Base-by-base conservation (phyloP, 2,113 vertebrate genomes). In the Gallinago media region DNA sequence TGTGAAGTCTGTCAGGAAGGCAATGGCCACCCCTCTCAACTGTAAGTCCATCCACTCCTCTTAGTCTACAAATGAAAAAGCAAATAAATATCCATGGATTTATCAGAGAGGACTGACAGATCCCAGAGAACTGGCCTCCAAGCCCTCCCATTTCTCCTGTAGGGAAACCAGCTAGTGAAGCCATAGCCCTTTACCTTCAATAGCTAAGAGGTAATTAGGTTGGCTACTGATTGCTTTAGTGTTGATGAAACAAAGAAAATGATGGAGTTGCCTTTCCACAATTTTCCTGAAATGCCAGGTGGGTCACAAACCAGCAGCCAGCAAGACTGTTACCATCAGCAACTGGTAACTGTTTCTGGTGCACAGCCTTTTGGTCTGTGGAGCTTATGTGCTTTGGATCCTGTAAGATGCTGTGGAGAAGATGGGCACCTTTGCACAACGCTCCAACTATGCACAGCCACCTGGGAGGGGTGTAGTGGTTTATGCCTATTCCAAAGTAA, bases 341-440 rank as follows among this genome's bases (percentile, higher is more conserved):
- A 75, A 66, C 40, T 72, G 58, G 2, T 62, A 89, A 76, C 46
- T 36, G 68, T 29, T 32, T 32, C 54, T 67, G 50, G n/a, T 22
- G 73, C 31, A 31, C 2, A 52, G 54, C 15, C 25, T 61, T 76
- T 44, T 3, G 4, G 11, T 46, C 66, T 4, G 1, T 4, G 3
- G 42, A 61, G 25, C 15, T 83, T 34, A 58, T 0, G 2, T 31
- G 34, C 46, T 66, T 62, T 72, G 38, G 52, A 63, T 58, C 9
- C 1, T 49, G 21, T 31, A 36, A 50, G 31, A 91, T 73, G 31
- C 59, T 16, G 8, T 20, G 38, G 32, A 67, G 34, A 82, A 76
- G 40, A 49, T 0, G 0, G 63, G 59, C 46, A 73, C 21, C 46
- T 68, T 68, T 66, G 40, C 29, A 36, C 63, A 79, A 36, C 0